Base-by-base conservation (phyloP, 2,113 vertebrate genomes). In the Tursiops truncatus region DNA sequence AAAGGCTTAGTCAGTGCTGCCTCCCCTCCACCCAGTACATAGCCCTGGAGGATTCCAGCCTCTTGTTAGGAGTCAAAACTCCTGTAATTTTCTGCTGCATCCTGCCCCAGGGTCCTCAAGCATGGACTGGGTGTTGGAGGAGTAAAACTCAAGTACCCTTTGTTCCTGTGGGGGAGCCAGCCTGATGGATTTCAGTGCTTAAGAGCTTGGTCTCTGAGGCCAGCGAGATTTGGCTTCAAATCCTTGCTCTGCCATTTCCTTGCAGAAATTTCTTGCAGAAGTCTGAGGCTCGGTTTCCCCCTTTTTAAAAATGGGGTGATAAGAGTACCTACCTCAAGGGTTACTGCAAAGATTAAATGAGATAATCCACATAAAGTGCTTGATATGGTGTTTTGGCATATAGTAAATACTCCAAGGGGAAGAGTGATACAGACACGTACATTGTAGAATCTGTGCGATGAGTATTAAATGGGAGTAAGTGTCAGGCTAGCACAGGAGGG, bases 1-100 rank as follows among this genome's bases (percentile, higher is more conserved):
- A 60, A 17, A 81, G 77, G 41, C 89, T 58, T 58, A n/a, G 68
- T 74, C 60, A 38, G 18, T 4, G 4, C 83, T 67, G 36, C 88
- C 31, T 91, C 38, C 38, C 71, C 47, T 47, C 62, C 76, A 87
- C 94, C 62, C 44, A 56, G 68, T 65, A 41, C 41, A 20, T n/a
- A 56, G 44, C 47, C 31, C 50, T 67, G 23, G 87, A 95, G 84
- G 84, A 83, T 83, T 92, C 23, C 38, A 94, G 44, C 41, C 74
- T 81, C 8, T 36, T 62, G 38, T 74, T 70, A 85, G 88, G 41
- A 90, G 67, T 88, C 86, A 47, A 7, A 56, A 36, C 41, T 81
- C 60, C 62, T 84, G 60, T 95, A 77, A 85, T 83, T 96, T 96
- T 89, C 94, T 56, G 36, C 68, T 82, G 47, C n/a, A 38, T 77